Evolutionary conservation across 2,888 invertebrate species (phyloP), one percentile per base, ranked within the genome.

Genomic region (Caenorhabditis sp.): DNA sequence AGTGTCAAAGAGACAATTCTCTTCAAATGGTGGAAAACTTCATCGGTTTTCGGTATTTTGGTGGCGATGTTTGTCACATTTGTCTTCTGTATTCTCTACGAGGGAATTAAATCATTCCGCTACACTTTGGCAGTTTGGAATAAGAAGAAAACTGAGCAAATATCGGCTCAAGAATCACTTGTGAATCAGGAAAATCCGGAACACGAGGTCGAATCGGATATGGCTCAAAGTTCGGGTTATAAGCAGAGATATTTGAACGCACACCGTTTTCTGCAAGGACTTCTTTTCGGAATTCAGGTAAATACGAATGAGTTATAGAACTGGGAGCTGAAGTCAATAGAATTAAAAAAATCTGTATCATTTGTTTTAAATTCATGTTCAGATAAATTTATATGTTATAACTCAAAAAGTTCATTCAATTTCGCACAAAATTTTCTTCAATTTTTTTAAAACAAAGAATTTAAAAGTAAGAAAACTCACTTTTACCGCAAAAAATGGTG

Each of bases 11-110:
- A 85, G 70, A 80, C 72, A 50, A 82, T 86, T 63, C 78, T 86
- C 25, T 83, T 86, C 74, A 54, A 70, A 14, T 86, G 83, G 62
- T 86, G 86, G 86, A 83, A 83, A 69, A 84, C 81, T 17, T 80
- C 80, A 58, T 69, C 78, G 0, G 38, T 78, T 14, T 62, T 70
- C 43, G 81, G 81, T 80, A 20, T 67, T 50, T 53, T 21, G 21
- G 83, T 83, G 10, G 85, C 85, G 8, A 76, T 82, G 70, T 63
- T 85, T n/a, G 77, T 85, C 62, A 77, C 83, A 12, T 78, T 84
- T 61, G 70, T 85, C n/a, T 63, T 85, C 10, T 82, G 81, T 61
- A 78, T 85, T 43, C 67, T 86, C 26, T 82, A 84, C 68, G 85
- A 85, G 57, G 84, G 80, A 17, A 71, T 83, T 61, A 78, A 77